Evolutionary conservation across 2,797 vertebrate genomes (phyloP), one percentile per base, ranked within the genome.

Genomic region (Periophthalmus magnuspinnatus): DNA sequence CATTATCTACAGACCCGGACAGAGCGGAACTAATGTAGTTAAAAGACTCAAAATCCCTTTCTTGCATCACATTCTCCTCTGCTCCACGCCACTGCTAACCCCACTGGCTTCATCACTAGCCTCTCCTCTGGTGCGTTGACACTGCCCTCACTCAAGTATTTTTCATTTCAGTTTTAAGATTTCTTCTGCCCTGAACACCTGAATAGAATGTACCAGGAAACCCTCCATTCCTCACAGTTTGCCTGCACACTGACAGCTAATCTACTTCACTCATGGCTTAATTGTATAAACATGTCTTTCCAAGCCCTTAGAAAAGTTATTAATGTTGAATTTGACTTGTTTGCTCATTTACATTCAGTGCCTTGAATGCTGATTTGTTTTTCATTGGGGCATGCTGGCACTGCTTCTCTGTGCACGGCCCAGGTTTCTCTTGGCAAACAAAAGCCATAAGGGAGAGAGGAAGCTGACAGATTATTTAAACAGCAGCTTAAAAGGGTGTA

Each of bases 1-100:
- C 91, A 89, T 94, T 93, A 94, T 94, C 92, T 94, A 93, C 88
- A 90, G 88, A 88, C 92, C 89, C 91, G 91, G 92, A 90, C 91
- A 89, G 92, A 93, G 91, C 89, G 75, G 90, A 91, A 91, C 92
- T 93, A 93, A 93, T 93, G 90, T 93, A 92, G 89, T 93, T 93
- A 93, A 93, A 92, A 91, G 89, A 87, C 88, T 85, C 88, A 93
- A 38, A 93, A 94, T 94, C 92, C 90, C 91, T 88, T 93, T 85
- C 87, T 83, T 80, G 81, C 88, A 90, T 92, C 89, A 83, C 86
- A 80, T 83, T 83, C 83, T 85, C 75, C 72, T 83, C 83, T 72
- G 17, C 76, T 68, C 71, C 79, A 75, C 85, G 74, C 81, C 80
- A 82, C 83, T 75, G 72, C 76, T 64, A 3, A 68, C 9, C 74